Evolutionary conservation across 2,797 vertebrate species (phyloP).

Genomic region (Dromococcyx pavoninus): DNA sequence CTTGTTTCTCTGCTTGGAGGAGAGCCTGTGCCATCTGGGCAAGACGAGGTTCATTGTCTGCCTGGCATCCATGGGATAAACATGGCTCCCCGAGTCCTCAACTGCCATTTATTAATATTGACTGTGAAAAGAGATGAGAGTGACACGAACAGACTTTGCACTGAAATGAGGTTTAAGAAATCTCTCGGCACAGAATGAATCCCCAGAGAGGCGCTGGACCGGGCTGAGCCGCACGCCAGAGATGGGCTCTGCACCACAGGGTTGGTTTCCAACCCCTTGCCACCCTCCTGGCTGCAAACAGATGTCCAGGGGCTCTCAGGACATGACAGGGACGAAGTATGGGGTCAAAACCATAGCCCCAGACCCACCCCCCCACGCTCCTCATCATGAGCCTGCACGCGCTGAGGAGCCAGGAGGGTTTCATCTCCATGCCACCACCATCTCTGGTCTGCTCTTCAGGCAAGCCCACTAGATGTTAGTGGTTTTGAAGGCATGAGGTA

Average conservation of each 20-base stretch:
- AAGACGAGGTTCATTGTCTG: background rate
- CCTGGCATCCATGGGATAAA: background rate
- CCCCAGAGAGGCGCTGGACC: background rate
- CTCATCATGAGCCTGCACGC: background rate
- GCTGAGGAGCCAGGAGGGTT: background rate
- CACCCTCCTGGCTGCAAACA: background rate
- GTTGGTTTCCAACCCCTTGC: background rate
- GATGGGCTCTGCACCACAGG: accelerated
- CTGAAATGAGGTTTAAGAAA: background rate
- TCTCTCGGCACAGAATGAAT: background rate
- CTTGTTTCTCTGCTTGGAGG: slow-evolving; percentile 5
- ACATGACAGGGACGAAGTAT: accelerated
- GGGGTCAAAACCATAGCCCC: background rate
- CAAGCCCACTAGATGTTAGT: accelerated
- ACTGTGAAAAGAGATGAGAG: background rate
- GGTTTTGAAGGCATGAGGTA: background rate
- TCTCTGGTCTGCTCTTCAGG: background rate
- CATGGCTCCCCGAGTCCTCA: background rate
- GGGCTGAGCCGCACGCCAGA: accelerated
- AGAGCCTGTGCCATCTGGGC: background rate
- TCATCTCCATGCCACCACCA: accelerated
- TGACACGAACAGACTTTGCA: background rate
- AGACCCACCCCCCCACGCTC: accelerated
- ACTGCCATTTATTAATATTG: background rate
- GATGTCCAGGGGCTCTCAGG: background rate